A percentile compares a stretch with the other conserved stretches of the same genome.
Conservation (phyloP, 2,888 invertebrate species). For the Synanthedon andrenaeformis region DNA sequence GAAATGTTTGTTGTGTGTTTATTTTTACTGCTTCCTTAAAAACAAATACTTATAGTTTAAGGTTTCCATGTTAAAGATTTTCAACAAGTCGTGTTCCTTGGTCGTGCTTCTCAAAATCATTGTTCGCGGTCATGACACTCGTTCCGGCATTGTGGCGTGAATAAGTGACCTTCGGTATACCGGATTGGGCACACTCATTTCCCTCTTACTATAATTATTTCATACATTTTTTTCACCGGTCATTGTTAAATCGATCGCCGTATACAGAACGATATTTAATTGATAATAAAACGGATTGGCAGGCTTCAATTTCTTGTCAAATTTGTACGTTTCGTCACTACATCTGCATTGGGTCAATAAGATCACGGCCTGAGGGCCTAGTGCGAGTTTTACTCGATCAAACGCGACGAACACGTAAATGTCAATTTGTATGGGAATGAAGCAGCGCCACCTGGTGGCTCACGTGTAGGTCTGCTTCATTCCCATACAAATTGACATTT, state of each 20-base stretch:
- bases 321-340: not conserved
- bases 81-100: not conserved
- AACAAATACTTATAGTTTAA: too few species aligned
- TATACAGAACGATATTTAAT: not conserved
- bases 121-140: constrained; percentile 1
- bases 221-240: constrained; percentile 4
- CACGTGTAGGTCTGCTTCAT: too few species aligned
- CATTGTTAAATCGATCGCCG: constrained; percentile 1
- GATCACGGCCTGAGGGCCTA: too few species aligned
- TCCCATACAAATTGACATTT: too few species aligned
- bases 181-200: constrained; percentile 8
- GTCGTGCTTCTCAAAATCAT: not conserved
- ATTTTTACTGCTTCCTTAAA: too few species aligned
- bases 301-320: not conserved
- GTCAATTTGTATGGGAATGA: too few species aligned
- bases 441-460: too few species aligned
- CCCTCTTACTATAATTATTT: constrained; percentile 6
- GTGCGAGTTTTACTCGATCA: too few species aligned
- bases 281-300: not conserved
- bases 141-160: constrained; percentile 7
- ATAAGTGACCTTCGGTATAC: constrained; percentile 9
- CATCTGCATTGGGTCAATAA: not conserved
- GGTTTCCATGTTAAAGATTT: not conserved
- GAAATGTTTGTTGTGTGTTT: too few species aligned
- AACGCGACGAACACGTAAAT: too few species aligned